phyloP scores from a whole-genome alignment of 2,113 vertebrate species.

The Aplodontia rufa region DNA sequence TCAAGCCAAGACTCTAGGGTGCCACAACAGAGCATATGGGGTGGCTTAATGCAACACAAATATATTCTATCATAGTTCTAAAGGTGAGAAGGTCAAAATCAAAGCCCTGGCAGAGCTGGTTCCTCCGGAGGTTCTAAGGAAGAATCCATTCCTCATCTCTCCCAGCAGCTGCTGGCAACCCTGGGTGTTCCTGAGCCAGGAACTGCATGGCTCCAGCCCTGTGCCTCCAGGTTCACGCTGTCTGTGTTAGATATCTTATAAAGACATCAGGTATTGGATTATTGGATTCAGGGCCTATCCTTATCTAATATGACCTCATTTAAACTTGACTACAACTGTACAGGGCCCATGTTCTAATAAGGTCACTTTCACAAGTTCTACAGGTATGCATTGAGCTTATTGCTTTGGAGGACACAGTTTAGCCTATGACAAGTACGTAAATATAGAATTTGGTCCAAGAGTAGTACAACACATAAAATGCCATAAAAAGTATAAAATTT shows the following conservation, averaged over 20 bases:
- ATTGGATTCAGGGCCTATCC: neutral
- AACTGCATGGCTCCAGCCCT: neutral
- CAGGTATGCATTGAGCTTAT: neutral
- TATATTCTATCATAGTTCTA: neutral
- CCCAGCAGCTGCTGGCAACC: neutral
- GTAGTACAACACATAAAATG: neutral
- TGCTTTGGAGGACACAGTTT: neutral
- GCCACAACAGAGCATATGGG: neutral
- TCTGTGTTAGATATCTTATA: neutral
- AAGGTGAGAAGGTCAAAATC: neutral
- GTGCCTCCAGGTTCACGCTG: neutral
- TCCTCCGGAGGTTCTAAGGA: neutral
- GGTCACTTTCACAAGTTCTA: neutral
- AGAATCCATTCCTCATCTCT: neutral
- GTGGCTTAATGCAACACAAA: neutral
- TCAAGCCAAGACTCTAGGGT: neutral
- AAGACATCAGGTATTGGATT: neutral
- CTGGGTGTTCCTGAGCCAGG: neutral
- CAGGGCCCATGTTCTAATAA: neutral
- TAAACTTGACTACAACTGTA: neutral
- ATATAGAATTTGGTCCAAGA: neutral
- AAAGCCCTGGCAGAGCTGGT: neutral
- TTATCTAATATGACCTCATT: neutral
- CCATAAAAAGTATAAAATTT: neutral
- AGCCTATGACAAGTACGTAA: neutral